Evolutionary conservation across 2,113 vertebrate genomes (phyloP).

Genomic region (Prolemur simus): DNA sequence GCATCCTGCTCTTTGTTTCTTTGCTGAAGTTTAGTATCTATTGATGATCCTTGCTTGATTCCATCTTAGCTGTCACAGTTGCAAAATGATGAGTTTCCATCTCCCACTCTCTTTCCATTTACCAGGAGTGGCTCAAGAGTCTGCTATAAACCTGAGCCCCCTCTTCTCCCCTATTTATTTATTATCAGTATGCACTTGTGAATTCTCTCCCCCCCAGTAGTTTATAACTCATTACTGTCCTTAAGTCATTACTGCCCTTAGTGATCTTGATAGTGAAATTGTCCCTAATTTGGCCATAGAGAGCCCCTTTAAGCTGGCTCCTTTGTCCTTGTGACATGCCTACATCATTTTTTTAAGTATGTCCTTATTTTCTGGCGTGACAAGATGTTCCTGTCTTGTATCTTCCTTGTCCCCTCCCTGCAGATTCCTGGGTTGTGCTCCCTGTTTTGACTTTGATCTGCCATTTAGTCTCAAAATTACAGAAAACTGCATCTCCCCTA

Average conservation of each 20-base stretch:
- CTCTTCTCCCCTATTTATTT: neutral
- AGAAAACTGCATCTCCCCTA: neutral
- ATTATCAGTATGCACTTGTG: neutral
- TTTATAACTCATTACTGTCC: neutral
- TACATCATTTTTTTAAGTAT: neutral
- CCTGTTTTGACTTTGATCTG: neutral
- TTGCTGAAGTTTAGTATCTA: neutral
- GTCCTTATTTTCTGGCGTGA: neutral
- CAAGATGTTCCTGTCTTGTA: neutral
- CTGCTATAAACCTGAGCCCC: neutral
- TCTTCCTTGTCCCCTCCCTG: neutral
- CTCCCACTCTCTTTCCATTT: neutral
- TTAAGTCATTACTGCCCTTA: neutral
- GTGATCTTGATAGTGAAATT: neutral
- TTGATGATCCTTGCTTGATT: neutral
- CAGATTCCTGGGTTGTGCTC: neutral
- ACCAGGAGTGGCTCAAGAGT: neutral
- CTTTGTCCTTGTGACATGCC: neutral
- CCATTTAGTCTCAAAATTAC: neutral
- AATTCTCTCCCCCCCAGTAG: neutral
- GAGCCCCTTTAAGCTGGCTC: neutral
- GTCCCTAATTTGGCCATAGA: neutral
- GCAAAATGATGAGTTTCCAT: neutral
- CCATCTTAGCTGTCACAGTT: neutral
- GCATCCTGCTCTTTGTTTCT: neutral